Conservation (phyloP, 2,797 vertebrate species). For the Characodon lateralis region DNA sequence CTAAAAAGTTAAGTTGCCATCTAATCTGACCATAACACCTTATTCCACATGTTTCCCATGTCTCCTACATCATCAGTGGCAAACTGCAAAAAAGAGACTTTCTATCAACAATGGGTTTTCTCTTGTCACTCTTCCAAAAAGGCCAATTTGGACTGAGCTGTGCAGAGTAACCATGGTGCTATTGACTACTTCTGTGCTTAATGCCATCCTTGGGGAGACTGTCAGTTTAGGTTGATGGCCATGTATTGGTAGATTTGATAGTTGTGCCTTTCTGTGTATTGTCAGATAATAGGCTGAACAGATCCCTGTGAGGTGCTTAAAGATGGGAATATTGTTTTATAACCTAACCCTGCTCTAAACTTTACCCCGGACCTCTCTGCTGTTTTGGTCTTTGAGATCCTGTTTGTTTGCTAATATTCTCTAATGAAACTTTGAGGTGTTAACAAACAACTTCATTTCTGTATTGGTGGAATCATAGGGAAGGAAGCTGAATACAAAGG, state of each 20-base stretch:
- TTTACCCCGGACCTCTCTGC: neutral
- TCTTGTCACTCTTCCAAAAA: neutral
- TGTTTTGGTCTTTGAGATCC: neutral
- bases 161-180: neutral
- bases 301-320: neutral
- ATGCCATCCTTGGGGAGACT: too few relatives aligned
- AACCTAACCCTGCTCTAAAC: neutral
- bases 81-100: neutral
- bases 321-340: neutral
- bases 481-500: neutral
- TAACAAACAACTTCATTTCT: neutral
- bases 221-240: too few relatives aligned
- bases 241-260: neutral
- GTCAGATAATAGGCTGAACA: neutral
- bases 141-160: neutral
- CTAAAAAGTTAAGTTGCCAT: neutral
- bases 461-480: neutral
- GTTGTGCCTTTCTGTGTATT: neutral
- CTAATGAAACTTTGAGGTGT: neutral
- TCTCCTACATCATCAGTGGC: too few relatives aligned
- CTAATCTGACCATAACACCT: neutral
- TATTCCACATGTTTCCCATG: too few relatives aligned
- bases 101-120: neutral
- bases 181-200: neutral
- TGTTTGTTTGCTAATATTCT: neutral